phyloP scores from a whole-genome alignment of 2,888 invertebrate species.

The Gymnocheta viridis region DNA sequence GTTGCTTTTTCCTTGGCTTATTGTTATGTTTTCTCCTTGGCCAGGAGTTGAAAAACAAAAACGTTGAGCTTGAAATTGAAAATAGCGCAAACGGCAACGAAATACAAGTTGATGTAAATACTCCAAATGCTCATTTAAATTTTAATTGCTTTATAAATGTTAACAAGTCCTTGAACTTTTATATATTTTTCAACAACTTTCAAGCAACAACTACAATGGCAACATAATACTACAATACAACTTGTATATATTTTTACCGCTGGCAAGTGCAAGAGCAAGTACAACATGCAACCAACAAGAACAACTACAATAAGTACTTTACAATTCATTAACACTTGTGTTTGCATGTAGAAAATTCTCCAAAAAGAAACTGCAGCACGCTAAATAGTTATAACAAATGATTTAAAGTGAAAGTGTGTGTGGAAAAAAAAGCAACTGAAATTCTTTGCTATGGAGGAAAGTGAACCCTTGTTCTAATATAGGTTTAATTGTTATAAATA shows the following conservation, averaged over 20 bases:
- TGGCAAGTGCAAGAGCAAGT: slow-evolving; percentile 43
- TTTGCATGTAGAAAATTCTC: slow-evolving; percentile 7
- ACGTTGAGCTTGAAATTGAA: slow-evolving; percentile 60
- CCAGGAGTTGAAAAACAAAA: background rate
- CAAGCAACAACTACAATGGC: slow-evolving; percentile 61
- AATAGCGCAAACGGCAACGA: background rate
- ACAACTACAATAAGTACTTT: slow-evolving; percentile 47
- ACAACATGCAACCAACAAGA: slow-evolving; percentile 26
- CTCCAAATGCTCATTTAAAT: slow-evolving; percentile 78
- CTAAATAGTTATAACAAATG: slow-evolving; percentile 35
- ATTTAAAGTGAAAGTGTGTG: background rate
- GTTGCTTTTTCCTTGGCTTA: slow-evolving; percentile 29
- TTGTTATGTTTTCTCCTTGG: slow-evolving; percentile 42
- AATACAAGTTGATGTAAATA: slow-evolving; percentile 58
- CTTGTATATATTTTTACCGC: slow-evolving; percentile 2
- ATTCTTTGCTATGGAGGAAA: slow-evolving; percentile 12
- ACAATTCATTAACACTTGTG: slow-evolving; percentile 64
- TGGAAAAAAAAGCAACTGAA: background rate
- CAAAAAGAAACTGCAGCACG: slow-evolving; percentile 16
- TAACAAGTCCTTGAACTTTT: slow-evolving; percentile 80
- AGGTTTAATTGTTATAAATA: background rate
- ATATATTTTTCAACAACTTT: slow-evolving; percentile 50
- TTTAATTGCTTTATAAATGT: slow-evolving; percentile 81
- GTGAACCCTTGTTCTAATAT: background rate
- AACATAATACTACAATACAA: slow-evolving; percentile 53